phyloP scores from a whole-genome alignment of 2,888 invertebrate genomes.

The Ligdia adustata region DNA sequence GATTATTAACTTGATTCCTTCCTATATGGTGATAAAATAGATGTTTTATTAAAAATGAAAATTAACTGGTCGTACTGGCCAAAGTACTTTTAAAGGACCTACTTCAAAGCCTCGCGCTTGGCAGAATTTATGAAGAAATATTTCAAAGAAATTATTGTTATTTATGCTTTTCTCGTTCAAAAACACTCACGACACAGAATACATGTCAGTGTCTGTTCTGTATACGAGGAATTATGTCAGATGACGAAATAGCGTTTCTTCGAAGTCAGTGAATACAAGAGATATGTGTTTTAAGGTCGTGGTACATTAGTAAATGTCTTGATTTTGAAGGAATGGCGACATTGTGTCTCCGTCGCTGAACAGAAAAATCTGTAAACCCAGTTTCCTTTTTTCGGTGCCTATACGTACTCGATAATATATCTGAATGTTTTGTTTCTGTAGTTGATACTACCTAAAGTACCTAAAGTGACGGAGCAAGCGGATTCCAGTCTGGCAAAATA shows the following conservation, averaged over 20 bases:
- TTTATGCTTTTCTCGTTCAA: background rate
- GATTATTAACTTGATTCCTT: too few species aligned
- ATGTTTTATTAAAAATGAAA: background rate
- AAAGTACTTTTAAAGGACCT: background rate
- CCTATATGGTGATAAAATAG: too few species aligned
- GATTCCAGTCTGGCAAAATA: too few species aligned
- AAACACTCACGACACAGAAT: background rate
- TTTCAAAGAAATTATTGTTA: background rate
- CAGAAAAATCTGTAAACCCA: background rate
- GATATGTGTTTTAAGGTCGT: slow-evolving; percentile 31
- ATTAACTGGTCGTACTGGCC: background rate
- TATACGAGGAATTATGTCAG: slow-evolving; percentile 28
- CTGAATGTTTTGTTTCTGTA: background rate
- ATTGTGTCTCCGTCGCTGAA: too few species aligned
- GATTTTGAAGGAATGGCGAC: slow-evolving; percentile 10
- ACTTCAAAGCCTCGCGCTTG: background rate
- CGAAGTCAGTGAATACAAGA: slow-evolving; percentile 15
- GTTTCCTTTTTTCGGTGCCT: background rate
- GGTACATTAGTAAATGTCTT: slow-evolving; percentile 12
- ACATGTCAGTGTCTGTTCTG: too few species aligned
- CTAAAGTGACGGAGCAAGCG: too few species aligned
- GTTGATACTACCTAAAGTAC: background rate
- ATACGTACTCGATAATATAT: background rate
- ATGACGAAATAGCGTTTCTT: slow-evolving; percentile 23
- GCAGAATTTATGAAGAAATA: background rate